A percentile compares a stretch with the other conserved stretches of the same genome.
Conservation (phyloP, 2,797 vertebrate species). For the Cirrhinus molitorella region DNA sequence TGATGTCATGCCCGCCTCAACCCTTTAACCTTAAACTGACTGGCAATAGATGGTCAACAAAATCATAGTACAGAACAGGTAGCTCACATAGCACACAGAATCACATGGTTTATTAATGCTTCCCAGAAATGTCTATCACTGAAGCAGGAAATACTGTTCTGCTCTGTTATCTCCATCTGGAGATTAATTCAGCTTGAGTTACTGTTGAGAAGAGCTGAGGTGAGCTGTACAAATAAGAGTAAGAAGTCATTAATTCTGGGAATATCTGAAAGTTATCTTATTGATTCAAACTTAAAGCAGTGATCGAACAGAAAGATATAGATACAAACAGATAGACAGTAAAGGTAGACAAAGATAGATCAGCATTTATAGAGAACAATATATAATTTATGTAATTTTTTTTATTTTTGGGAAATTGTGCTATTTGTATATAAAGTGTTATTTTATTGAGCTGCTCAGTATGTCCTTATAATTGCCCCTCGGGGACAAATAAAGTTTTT, state of each 20-base stretch:
- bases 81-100: conserved; percentile 10
- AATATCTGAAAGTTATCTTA: not conserved
- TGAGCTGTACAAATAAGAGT: not conserved
- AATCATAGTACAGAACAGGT: conserved; percentile 26
- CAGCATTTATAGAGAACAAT: no score
- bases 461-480: no score
- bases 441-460: no score
- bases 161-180: conserved; percentile 14
- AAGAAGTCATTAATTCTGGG: not conserved
- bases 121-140: conserved; percentile 6
- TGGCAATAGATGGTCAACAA: conserved; percentile 44
- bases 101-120: conserved; percentile 18
- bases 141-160: conserved; percentile 19
- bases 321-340: not conserved
- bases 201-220: not conserved
- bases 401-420: no score
- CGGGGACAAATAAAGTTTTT: no score
- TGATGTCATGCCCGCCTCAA: conserved; percentile 64
- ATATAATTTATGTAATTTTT: no score
- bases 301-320: not conserved
- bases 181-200: not conserved
- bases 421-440: no score
- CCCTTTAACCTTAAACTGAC: conserved; percentile 44
- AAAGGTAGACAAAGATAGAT: not conserved
- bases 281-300: not conserved